Evolutionary conservation across 2,113 vertebrate genomes (phyloP), one percentile per base, ranked within the genome.

Genomic region (Sturnus vulgaris): DNA sequence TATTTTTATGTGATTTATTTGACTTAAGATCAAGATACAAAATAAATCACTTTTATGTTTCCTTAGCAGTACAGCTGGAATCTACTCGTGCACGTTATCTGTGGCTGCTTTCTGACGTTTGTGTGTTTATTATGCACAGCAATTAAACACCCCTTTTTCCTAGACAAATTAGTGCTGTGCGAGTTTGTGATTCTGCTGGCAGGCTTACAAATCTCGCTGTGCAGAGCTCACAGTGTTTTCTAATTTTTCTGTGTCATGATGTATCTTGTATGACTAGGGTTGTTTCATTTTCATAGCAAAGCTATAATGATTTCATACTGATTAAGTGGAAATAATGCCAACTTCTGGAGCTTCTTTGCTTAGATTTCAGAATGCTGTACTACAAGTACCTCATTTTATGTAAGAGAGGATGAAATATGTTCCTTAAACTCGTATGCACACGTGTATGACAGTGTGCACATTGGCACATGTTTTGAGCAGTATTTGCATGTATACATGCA

Each of bases 191-290:
- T 82, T 77, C 60, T 92, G 86, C 95, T 97, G 91, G 95, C 97
- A 96, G 93, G 92, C 81, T 70, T 93, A 94, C 88, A 94, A 93
- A 94, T 96, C 96, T 92, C 53, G 76, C 96, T 85, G 84, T 35
- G 76, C 71, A 53, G 86, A 66, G 35, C 87, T 76, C 42, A 5
- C 69, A 49, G 93, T 92, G 92, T 96, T 89, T 80, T 77, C 96
- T 96, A 95, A 96, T 97, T 92, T 96, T 96, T 97, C 96, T 93
- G 76, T 93, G 96, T 97, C 97, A 93, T 70, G 46, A 78, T 61
- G 81, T 88, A 94, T 96, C 96, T 96, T 92, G 80, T 90, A 86
- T 86, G 93, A 97, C 82, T 82, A 73, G 60, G 87, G 69, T 76
- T 96, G 96, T 96, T 98, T 96, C 95, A 93, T 97, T 97, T 97